These are phyloP conservation scores for Bucorvus abyssinicus DNA, from an alignment of 2,797 vertebrate genomes.

Conservation along the genomic window DNA sequence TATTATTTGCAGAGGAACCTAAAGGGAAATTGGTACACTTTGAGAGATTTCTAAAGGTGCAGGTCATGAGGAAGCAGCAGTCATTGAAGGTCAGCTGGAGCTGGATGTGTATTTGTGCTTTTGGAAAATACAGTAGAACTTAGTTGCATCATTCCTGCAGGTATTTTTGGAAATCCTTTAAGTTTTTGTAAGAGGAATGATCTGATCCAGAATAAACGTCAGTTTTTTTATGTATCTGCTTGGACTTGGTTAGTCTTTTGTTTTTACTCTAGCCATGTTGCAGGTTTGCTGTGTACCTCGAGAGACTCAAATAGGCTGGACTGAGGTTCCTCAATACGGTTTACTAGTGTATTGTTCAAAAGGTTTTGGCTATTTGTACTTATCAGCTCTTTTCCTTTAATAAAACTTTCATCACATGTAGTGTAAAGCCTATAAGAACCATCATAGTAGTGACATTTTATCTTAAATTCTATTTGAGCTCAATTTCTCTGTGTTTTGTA, in stretches of 20 bases:
- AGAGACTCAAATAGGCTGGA: neutral
- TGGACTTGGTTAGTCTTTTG: neutral
- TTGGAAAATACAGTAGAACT: neutral
- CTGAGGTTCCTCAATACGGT: neutral
- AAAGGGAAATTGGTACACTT: neutral
- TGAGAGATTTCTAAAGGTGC: neutral
- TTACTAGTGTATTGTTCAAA: neutral
- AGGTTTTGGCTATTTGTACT: neutral
- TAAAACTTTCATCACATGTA: neutral
- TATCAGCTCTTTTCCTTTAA: neutral
- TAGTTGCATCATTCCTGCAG: neutral
- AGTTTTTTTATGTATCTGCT: neutral
- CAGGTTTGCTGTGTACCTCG: neutral
- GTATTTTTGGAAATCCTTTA: constrained; percentile 7
- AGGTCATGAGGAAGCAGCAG: neutral
- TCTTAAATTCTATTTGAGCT: neutral
- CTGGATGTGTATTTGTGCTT: neutral
- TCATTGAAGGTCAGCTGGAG: neutral
- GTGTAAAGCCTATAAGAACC: neutral
- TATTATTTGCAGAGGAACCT: neutral
- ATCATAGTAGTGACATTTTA: neutral
- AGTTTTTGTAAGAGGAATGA: neutral
- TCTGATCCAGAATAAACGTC: neutral
- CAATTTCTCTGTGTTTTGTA: neutral
- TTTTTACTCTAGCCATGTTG: neutral